Base-by-base conservation (phyloP, 2,113 vertebrate genomes). In the Shinisaurus crocodilurus region DNA sequence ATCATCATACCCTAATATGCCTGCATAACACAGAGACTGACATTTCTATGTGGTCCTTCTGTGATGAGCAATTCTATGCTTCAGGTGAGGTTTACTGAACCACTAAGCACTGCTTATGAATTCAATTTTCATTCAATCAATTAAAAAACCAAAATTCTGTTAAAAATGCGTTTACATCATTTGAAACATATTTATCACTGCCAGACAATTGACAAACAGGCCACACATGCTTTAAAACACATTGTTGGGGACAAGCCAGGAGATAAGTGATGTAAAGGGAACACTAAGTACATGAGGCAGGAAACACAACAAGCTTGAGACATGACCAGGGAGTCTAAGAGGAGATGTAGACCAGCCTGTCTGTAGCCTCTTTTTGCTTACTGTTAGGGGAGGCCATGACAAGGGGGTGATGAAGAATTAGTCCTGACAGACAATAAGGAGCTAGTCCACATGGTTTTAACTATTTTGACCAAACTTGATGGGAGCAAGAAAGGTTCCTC, bases 1-100 rank as follows among this genome's bases (percentile, higher is more conserved):
- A 3, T 45, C 70, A 5, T 45, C 69, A 65, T 23, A 65, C 29
- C 57, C 4, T 72, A 90, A 90, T 50, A 37, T 85, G 81, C 25
- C 1, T 0, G 43, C 43, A 89, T 37, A 50, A 40, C 90, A 86
- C 92, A 95, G 92, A 92, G 92, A 83, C 85, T 72, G 90, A 32
- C 80, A 89, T 74, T 65, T 63, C 54, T 45, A 45, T 83, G 54
- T n/a, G 57, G 37, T 63, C 20, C 25, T 63, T 74, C 82, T 63
- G 91, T 72, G 50, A 48, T 43, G 32, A 94, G 74, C 57, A 92
- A 90, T 50, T 80, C 89, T 80, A 72, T 37, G 83, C 18, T 65
- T 90, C 43, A 91, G 84, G 85, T 63, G 92, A 90, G 91, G 92
- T 83, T 94, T 90, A 90, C 95, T 95, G 93, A 94, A 45, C 67